Evolutionary conservation across 2,888 invertebrate genomes (phyloP), one percentile per base, ranked within the genome.

Genomic region (Acrocyrtus sp.): DNA sequence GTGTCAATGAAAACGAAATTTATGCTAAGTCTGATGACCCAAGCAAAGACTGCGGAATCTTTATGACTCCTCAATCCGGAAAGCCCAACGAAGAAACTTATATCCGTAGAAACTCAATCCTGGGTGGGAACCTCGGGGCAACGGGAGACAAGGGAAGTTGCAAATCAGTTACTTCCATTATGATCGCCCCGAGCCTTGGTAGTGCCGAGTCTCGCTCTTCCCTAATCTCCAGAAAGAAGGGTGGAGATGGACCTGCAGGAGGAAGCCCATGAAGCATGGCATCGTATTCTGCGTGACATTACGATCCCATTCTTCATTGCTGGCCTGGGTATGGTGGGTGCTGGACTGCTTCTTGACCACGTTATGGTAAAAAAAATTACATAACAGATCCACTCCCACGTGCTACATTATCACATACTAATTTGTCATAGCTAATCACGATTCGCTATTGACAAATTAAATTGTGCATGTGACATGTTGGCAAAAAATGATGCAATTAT

Each of bases 301-400:
- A 74, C 68, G 19, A 26, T 75, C 17, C 78, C 78, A 26, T 78
- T 75, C 27, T 63, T 78, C 19, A 72, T 78, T 29, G 78, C 78
- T 48, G 78, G 78, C 48, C 43, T 78, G 17, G 78, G 78, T 12
- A 78, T 78, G 78, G 78, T 78, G 24, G 74, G 75, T 51, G 78
- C 78, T 56, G 78, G 78, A 1, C 45, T 78, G 22, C 54, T 78
- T 1, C 72, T 78, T 15, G 78, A 78, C 50, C 34, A 47, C 24
- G 78, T 78, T 48, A 53, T 72, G 70, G 75, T 77, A 61, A 43
- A 41, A 3, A 17, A 5, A 8, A 47, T 15, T 15, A n/a, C 6
- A 15, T 39, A 39, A 39, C 39, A 15, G n/a, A n/a, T n/a, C n/a
- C n/a, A n/a, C n/a, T n/a, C n/a, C n/a, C n/a, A n/a, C n/a, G n/a